Base-by-base conservation (phyloP, 2,113 vertebrate species). In the Trematomus loennbergii region DNA sequence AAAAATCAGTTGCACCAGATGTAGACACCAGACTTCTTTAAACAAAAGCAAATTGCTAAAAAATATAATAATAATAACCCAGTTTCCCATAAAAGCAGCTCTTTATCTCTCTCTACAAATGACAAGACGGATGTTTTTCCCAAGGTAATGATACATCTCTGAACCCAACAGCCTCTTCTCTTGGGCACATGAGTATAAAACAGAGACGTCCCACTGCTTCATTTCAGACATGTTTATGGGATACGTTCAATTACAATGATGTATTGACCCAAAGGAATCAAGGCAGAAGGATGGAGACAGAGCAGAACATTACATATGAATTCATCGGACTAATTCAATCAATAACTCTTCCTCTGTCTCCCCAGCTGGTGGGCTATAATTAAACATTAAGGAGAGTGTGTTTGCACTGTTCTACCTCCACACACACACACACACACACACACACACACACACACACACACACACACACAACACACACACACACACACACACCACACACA, bases 331-430 rank as follows among this genome's bases (percentile, higher is more conserved):
- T 81, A 82, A 90, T 82, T 81, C 33, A 78, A 88, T 90, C 90
- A 81, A 90, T 92, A 89, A 74, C 57, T 84, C 87, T 88, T 81
- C 86, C 74, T 88, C 72, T 36, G 16, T 59, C 76, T 85, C 73
- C 75, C 65, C 83, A 88, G 85, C 88, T 87, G 79, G 54, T 55
- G 78, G 68, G 79, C 76, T 88, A 90, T 92, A 90, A 93, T 93
- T 93, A 93, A 89, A 90, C 83, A 86, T 82, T 85, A 84, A 48
- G 76, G 55, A 68, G 55, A 79, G 76, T 68, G 65, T 50, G 59
- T 69, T 75, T 62, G 33, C 33, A 36, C 33, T 36, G 33, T 61
- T 77, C 54, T 71, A 63, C 50, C 69, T 77, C 60, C 59, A 63
- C 29, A 13, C 20, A 22, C 46, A 73, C 60, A 43, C 65, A 49